Conservation (phyloP, 2,888 invertebrate species). For the Drymonia ruficornis region DNA sequence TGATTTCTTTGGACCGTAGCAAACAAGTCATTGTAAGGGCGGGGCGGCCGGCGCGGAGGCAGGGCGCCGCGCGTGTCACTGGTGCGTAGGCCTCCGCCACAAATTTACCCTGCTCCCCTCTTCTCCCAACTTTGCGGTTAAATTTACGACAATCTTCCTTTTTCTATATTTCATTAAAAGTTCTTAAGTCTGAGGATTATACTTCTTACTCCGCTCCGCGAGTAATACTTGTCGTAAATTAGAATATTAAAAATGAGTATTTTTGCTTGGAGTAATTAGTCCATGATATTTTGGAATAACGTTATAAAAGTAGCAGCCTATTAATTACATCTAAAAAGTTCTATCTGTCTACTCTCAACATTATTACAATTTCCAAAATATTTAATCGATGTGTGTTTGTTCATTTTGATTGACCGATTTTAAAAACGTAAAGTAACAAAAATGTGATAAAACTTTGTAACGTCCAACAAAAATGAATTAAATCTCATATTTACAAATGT, state of each 20-base stretch:
- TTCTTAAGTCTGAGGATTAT: slow-evolving; percentile 53
- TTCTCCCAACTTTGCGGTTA: slow-evolving; percentile 44
- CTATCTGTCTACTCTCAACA: slow-evolving; percentile 5
- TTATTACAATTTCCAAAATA: background rate
- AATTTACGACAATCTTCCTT: slow-evolving; percentile 52
- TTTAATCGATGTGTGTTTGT: too few relatives aligned
- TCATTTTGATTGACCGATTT: too few relatives aligned
- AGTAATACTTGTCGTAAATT: slow-evolving; percentile 48
- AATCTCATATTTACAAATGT: slow-evolving; percentile 22
- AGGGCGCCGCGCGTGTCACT: background rate
- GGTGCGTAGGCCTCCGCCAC: slow-evolving; percentile 22
- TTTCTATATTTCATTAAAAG: slow-evolving; percentile 63
- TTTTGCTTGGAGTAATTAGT: slow-evolving; percentile 35
- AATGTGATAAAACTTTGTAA: slow-evolving; percentile 20
- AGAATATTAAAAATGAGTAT: slow-evolving; percentile 40
- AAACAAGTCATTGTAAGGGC: slow-evolving; percentile 29
- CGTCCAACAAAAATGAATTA: slow-evolving; percentile 19
- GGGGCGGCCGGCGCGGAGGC: slow-evolving; percentile 8
- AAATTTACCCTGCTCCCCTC: slow-evolving; percentile 31
- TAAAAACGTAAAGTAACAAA: slow-evolving; percentile 8
- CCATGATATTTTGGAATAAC: slow-evolving; percentile 32
- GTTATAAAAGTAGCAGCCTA: slow-evolving; percentile 29
- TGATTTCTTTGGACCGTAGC: slow-evolving; percentile 19
- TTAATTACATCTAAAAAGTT: slow-evolving; percentile 32
- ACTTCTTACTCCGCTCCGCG: slow-evolving; percentile 45